These are phyloP conservation scores for Pocota personata DNA, from an alignment of 2,888 invertebrate genomes.

Conservation along the genomic window DNA sequence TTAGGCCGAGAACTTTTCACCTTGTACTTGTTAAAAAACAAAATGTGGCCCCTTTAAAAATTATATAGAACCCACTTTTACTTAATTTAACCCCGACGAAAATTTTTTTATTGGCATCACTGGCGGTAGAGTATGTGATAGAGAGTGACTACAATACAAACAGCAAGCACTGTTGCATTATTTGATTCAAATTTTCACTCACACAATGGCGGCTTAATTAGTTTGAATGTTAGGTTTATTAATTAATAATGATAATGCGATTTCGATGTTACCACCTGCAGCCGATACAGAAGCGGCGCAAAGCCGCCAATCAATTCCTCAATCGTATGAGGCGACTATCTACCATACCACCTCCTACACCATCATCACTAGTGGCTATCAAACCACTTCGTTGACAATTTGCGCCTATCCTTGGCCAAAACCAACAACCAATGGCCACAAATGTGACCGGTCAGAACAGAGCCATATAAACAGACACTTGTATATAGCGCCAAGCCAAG, in stretches of 20 bases:
- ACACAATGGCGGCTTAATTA: slow-evolving; percentile 72
- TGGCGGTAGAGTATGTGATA: too few relatives aligned
- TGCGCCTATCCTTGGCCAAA: slow-evolving; percentile 58
- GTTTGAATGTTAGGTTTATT: slow-evolving; percentile 75
- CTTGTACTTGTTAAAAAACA: too few relatives aligned
- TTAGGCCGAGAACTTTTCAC: too few relatives aligned
- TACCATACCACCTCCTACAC: background rate
- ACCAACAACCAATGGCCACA: slow-evolving; percentile 70
- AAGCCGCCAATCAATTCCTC: slow-evolving; percentile 51
- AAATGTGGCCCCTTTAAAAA: too few relatives aligned
- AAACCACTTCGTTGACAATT: slow-evolving; percentile 43
- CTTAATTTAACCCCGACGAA: too few relatives aligned
- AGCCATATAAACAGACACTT: slow-evolving; percentile 59
- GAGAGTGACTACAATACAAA: background rate
- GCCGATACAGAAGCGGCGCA: background rate
- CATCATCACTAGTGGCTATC: background rate
- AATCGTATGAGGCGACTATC: slow-evolving; percentile 4
- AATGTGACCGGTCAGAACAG: slow-evolving; percentile 58
- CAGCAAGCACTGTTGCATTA: slow-evolving; percentile 11
- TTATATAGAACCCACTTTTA: too few relatives aligned
- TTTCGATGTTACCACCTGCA: slow-evolving; percentile 73
- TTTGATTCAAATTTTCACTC: slow-evolving; percentile 62
- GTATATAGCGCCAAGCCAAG: slow-evolving; percentile 59
- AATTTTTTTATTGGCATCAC: too few relatives aligned
- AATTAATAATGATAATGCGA: slow-evolving; percentile 77